Evolutionary conservation across 2,888 invertebrate genomes (phyloP).

Genomic region (Elegia similella): DNA sequence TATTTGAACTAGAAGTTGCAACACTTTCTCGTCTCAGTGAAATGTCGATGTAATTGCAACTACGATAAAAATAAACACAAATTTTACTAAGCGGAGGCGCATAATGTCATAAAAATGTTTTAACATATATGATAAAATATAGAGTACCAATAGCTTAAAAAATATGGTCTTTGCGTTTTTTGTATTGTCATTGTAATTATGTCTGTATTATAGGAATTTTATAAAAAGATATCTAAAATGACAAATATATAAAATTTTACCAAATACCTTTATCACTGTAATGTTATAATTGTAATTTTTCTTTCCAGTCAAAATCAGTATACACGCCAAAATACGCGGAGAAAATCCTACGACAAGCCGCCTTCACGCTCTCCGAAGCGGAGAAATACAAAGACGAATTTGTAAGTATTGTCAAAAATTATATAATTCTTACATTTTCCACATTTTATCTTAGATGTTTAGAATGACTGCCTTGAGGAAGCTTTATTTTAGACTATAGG

Average conservation of each 20-base stretch:
- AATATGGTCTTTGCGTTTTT: too few species aligned
- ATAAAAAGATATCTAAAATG: too few species aligned
- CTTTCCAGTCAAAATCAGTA: conserved; percentile 54
- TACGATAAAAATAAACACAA: conserved; percentile 35
- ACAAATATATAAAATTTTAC: too few species aligned
- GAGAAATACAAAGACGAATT: conserved; percentile 59
- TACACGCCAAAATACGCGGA: conserved; percentile 49
- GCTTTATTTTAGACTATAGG: too few species aligned
- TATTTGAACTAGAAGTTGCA: background rate
- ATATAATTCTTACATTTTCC: too few species aligned
- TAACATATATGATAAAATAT: background rate
- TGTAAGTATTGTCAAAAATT: conserved; percentile 51
- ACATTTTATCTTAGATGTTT: too few species aligned
- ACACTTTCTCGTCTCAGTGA: background rate
- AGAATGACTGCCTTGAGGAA: too few species aligned
- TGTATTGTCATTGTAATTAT: too few species aligned
- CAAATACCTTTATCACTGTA: too few species aligned
- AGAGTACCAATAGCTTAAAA: too few species aligned
- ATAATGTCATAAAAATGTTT: background rate
- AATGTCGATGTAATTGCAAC: background rate
- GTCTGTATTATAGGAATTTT: too few species aligned
- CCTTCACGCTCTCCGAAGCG: conserved; percentile 46
- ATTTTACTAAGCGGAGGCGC: too few species aligned
- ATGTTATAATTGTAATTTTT: background rate
- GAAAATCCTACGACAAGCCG: conserved; percentile 55